phyloP scores from a whole-genome alignment of 1,140 invertebrate species.

The Rhopalosiphum maidis region DNA sequence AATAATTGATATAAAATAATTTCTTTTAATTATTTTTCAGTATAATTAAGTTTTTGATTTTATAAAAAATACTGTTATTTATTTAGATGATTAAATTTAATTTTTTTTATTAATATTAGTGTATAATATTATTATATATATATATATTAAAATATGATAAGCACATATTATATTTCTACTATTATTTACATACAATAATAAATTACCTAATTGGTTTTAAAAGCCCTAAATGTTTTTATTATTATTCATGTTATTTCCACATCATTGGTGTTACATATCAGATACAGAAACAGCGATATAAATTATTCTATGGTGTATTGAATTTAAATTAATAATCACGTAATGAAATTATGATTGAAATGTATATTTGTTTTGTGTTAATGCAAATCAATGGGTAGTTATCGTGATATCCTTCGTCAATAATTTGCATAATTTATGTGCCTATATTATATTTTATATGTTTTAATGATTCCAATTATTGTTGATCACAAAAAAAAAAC shows the following conservation, averaged over 20 bases:
- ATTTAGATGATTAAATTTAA: background rate
- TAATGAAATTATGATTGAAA: background rate
- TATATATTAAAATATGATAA: background rate
- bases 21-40: too few species aligned
- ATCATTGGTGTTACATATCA: background rate
- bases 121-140: background rate
- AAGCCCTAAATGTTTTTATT: background rate
- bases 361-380: background rate
- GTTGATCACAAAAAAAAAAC: background rate
- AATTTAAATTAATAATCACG: conserved; percentile 3
- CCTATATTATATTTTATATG: background rate
- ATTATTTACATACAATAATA: background rate
- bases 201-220: background rate
- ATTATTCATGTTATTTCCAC: background rate
- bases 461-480: background rate
- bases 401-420: background rate
- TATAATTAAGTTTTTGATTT: too few species aligned
- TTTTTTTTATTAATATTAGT: background rate
- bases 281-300: background rate
- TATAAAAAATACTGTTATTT: background rate
- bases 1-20: background rate
- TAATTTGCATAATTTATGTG: background rate
- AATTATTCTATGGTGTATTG: background rate
- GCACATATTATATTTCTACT: background rate
- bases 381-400: background rate